These are phyloP conservation scores for Trogon melanurus DNA, from an alignment of 2,113 vertebrate species.

Conservation along the genomic window DNA sequence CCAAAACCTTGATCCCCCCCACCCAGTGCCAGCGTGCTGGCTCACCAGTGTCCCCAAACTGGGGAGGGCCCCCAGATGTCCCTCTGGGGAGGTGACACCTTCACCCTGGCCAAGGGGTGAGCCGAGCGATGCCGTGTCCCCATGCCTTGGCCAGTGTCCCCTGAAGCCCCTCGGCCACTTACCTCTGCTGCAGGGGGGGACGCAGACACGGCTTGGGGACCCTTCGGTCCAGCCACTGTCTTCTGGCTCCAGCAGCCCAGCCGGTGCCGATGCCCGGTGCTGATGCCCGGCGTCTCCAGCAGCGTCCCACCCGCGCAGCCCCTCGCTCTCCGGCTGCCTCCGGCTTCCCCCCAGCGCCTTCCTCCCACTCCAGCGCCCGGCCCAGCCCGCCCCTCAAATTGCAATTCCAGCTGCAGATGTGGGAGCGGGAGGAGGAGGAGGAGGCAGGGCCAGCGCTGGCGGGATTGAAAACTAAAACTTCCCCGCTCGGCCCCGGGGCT, in stretches of 20 bases:
- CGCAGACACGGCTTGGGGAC: not conserved
- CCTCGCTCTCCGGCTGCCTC: not conserved
- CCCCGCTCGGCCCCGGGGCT: not conserved
- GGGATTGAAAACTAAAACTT: not conserved
- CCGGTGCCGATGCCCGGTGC: not conserved
- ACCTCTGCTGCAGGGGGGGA: not conserved
- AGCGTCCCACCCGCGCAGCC: not conserved
- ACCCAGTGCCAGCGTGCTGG: rapidly evolving
- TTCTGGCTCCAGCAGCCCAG: not conserved
- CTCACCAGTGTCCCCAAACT: not conserved
- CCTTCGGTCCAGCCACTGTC: not conserved
- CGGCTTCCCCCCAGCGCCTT: not conserved
- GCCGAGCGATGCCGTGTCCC: not conserved
- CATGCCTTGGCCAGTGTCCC: rapidly evolving
- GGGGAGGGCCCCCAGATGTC: not conserved
- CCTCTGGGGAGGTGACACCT: not conserved
- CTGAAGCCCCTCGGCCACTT: not conserved
- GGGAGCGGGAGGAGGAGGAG: constrained; percentile 43
- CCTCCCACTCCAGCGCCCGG: constrained; percentile 44
- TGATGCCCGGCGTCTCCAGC: not conserved
- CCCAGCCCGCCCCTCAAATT: constrained; percentile 59
- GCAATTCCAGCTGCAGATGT: constrained; percentile 64
- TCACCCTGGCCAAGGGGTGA: rapidly evolving
- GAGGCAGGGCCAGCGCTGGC: constrained; percentile 16
- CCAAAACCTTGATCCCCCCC: rapidly evolving